phyloP scores from a whole-genome alignment of 2,888 invertebrate genomes.

The Synanthedon vespiformis region DNA sequence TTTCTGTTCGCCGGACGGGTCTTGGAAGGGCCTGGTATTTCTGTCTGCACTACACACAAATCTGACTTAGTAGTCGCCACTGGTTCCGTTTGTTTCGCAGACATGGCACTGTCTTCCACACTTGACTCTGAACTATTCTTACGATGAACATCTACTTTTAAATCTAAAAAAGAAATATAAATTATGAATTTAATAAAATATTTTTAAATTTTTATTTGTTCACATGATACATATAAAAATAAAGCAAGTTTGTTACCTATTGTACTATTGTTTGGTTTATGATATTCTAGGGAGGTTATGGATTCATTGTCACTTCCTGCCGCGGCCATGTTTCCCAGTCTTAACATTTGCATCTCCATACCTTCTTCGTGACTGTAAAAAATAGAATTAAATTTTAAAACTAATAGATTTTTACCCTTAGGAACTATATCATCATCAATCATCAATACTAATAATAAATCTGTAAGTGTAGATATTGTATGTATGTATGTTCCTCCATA shows the following conservation, averaged over 20 bases:
- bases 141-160: constrained; percentile 93
- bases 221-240: not conserved
- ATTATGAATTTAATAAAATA: not conserved
- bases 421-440: no score
- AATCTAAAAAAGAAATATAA: constrained; percentile 67
- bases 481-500: no score
- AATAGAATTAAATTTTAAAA: no score
- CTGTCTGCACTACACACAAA: constrained; percentile 43
- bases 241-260: constrained; percentile 62
- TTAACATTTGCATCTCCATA: constrained; percentile 84
- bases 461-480: no score
- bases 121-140: constrained; percentile 92
- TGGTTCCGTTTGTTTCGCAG: constrained; percentile 47
- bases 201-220: not conserved
- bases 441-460: no score
- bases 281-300: constrained; percentile 74
- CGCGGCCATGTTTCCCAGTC: constrained; percentile 38
- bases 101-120: constrained; percentile 74
- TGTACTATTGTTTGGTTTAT: constrained; percentile 74
- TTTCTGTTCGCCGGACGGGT: constrained; percentile 36
- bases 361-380: constrained; percentile 78
- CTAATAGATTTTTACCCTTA: no score
- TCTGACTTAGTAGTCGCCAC: constrained; percentile 48
- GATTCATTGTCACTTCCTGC: constrained; percentile 74
- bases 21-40: constrained; percentile 38